Evolutionary conservation across 2,888 invertebrate genomes (phyloP).

Genomic region (Cataglyphis altisquamis): DNA sequence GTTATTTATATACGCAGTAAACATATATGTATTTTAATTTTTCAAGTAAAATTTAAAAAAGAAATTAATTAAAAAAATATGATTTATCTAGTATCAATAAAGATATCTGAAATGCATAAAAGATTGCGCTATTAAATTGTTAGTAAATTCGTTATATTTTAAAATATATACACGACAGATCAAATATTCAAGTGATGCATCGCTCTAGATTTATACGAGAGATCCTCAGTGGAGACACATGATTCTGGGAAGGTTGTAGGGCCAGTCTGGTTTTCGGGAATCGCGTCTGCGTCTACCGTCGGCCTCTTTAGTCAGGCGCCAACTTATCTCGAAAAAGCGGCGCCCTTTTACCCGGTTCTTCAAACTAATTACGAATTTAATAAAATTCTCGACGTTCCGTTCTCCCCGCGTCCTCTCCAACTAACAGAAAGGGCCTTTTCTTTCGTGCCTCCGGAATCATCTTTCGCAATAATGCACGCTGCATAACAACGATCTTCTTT

Average conservation of each 20-base stretch:
- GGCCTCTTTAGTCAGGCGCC: conserved; percentile 76
- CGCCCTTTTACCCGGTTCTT: conserved; percentile 74
- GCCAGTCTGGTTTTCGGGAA: conserved; percentile 79
- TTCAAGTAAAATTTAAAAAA: background rate
- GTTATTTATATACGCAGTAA: background rate
- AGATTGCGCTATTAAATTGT: background rate
- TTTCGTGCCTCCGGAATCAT: conserved; percentile 11
- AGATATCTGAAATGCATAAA: background rate
- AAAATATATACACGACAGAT: conserved; percentile 1
- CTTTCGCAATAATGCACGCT: conserved; percentile 32
- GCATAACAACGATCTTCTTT: background rate
- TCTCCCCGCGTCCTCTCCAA: background rate
- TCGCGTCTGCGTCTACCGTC: conserved; percentile 75
- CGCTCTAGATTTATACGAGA: conserved; percentile 37
- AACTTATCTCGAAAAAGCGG: conserved; percentile 77
- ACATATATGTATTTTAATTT: background rate
- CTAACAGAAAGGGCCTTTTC: conserved; percentile 48
- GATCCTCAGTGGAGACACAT: conserved; percentile 54
- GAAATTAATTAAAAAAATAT: background rate
- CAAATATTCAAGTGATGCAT: conserved; percentile 35
- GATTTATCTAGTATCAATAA: background rate
- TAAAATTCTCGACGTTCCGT: conserved; percentile 70
- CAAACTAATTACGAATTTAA: conserved; percentile 82
- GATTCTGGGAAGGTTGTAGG: conserved; percentile 68
- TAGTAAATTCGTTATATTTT: background rate